These are phyloP conservation scores for Hirudo medicinalis DNA, from an alignment of 1,140 invertebrate species.

Conservation along the genomic window DNA sequence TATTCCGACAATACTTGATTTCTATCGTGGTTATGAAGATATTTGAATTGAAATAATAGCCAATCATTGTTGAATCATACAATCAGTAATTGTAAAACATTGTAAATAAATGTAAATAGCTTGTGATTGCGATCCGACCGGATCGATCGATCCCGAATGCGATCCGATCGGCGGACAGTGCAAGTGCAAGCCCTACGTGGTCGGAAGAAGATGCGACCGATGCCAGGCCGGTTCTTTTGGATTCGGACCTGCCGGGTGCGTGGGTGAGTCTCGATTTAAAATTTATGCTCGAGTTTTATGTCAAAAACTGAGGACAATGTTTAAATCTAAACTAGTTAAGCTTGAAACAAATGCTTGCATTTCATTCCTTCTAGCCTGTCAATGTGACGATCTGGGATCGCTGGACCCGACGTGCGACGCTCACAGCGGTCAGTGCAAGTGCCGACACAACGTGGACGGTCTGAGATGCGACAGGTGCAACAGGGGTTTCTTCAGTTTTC, in stretches of 20 bases:
- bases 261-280: conserved; percentile 28
- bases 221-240: conserved; percentile 90
- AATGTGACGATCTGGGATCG: conserved; percentile 84
- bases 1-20: too few species aligned
- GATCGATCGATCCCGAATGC: conserved; percentile 56
- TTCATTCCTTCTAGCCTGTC: conserved; percentile 54
- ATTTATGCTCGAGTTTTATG: background rate
- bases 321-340: too few species aligned
- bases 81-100: background rate
- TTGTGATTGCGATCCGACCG: conserved; percentile 58
- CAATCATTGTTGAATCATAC: too few species aligned
- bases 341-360: too few species aligned
- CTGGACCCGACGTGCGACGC: conserved; percentile 88
- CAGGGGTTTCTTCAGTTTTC: conserved; percentile 54
- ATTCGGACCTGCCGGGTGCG: conserved; percentile 84
- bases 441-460: conserved; percentile 75
- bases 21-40: too few species aligned
- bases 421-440: conserved; percentile 81
- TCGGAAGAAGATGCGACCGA: conserved; percentile 75
- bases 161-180: conserved; percentile 74
- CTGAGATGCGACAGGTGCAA: conserved; percentile 54
- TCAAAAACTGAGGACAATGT: background rate
- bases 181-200: conserved; percentile 83
- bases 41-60: too few species aligned
- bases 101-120: conserved; percentile 42